These are phyloP conservation scores for Microcebus jonahi DNA, from an alignment of 2,113 vertebrate genomes.

Conservation along the genomic window DNA sequence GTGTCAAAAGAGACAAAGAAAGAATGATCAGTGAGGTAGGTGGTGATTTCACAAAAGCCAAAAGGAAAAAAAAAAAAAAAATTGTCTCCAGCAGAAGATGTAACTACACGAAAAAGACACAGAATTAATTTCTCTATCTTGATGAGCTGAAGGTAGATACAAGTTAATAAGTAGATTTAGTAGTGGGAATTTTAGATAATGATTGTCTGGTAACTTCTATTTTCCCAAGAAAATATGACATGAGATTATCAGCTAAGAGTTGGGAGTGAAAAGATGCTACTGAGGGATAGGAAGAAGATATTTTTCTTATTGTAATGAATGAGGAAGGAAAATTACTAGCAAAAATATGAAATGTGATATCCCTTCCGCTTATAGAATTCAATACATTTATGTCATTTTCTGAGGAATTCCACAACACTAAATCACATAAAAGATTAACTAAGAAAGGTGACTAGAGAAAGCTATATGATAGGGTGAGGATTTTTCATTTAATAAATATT, in stretches of 20 bases:
- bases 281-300: neutral
- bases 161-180: neutral
- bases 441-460: neutral
- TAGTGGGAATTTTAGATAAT: neutral
- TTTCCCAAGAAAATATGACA: neutral
- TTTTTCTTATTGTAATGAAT: neutral
- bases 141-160: neutral
- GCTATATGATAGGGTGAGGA: neutral
- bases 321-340: neutral
- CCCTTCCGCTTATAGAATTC: slow-evolving; percentile 3
- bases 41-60: neutral
- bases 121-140: neutral
- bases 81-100: neutral
- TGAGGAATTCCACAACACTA: neutral
- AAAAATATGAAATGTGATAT: neutral
- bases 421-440: neutral
- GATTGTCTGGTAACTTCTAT: neutral
- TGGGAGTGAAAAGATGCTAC: neutral
- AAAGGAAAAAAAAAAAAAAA: neutral
- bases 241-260: neutral
- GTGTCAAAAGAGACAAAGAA: neutral
- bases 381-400: neutral
- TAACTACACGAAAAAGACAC: neutral
- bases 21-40: neutral
- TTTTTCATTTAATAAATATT: neutral